A percentile compares a stretch with the other conserved stretches of the same genome.
phyloP scores from a whole-genome alignment of 1,140 invertebrate species.

The Olivierus martensii region DNA sequence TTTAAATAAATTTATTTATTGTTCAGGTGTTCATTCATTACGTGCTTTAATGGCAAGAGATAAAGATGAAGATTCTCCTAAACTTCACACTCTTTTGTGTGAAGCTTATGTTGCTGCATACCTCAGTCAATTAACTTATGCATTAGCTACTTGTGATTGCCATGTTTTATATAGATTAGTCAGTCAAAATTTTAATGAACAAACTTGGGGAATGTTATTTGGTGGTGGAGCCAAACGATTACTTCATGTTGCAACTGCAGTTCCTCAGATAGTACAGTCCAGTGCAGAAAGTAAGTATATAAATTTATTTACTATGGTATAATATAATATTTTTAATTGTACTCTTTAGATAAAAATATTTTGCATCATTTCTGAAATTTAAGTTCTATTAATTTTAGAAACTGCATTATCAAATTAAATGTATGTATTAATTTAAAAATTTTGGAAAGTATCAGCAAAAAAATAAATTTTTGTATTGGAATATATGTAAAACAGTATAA shows the following conservation, averaged over 20 bases:
- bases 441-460: too few relatives aligned
- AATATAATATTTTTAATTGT: neutral
- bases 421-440: too few relatives aligned
- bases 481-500: too few relatives aligned
- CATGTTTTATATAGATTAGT: constrained; percentile 76
- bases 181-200: constrained; percentile 62
- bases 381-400: too few relatives aligned
- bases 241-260: constrained; percentile 47
- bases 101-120: constrained; percentile 89
- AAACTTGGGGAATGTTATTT: constrained; percentile 75
- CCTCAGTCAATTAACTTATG: constrained; percentile 81
- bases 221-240: constrained; percentile 89
- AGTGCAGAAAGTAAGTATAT: constrained; percentile 19
- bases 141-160: constrained; percentile 84
- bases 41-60: constrained; percentile 76
- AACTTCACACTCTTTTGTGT: constrained; percentile 76
- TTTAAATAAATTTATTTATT: too few relatives aligned
- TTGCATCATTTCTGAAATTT: too few relatives aligned
- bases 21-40: constrained; percentile 73
- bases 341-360: too few relatives aligned
- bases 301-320: neutral
- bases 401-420: too few relatives aligned
- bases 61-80: constrained; percentile 90
- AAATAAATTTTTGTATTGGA: too few relatives aligned
- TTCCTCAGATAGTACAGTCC: constrained; percentile 10